Conservation (phyloP, 2,113 vertebrate genomes). For the Athene noctua region DNA sequence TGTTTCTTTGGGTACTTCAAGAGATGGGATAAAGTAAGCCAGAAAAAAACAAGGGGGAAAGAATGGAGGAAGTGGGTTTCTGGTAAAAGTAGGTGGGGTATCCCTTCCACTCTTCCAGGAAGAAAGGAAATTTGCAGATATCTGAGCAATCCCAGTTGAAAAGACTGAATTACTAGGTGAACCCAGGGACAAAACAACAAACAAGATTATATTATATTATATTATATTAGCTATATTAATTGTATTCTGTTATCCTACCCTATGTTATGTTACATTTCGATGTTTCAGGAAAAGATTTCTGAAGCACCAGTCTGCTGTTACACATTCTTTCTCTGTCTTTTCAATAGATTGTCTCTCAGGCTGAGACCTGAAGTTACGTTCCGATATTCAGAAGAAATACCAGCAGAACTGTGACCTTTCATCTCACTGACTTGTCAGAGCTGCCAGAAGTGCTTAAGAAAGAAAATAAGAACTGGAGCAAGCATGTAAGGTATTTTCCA, state of each 20-base stretch:
- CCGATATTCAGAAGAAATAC: not conserved
- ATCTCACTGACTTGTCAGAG: not conserved
- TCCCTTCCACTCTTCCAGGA: not conserved
- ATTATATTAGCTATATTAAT: not conserved
- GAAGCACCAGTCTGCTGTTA: not conserved
- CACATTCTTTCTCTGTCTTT: not conserved
- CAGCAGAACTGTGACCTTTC: not conserved
- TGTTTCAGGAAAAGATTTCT: not conserved
- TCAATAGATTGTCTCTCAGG: not conserved
- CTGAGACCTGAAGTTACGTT: not conserved
- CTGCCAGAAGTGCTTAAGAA: not conserved
- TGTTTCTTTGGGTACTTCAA: not conserved
- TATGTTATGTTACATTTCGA: rapidly evolving
- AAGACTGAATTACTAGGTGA: not conserved
- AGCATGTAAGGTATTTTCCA: not conserved
- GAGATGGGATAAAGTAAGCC: not conserved
- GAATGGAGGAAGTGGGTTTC: not conserved
- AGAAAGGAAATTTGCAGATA: not conserved
- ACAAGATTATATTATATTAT: not conserved
- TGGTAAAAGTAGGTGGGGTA: not conserved
- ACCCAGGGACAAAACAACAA: not conserved
- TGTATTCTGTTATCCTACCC: not conserved
- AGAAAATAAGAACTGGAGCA: not conserved
- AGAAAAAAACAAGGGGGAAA: not conserved
- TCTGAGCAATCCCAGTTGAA: not conserved